Evolutionary conservation across 2,113 vertebrate genomes (phyloP), one percentile per base, ranked within the genome.

Genomic region (Origma solitaria): DNA sequence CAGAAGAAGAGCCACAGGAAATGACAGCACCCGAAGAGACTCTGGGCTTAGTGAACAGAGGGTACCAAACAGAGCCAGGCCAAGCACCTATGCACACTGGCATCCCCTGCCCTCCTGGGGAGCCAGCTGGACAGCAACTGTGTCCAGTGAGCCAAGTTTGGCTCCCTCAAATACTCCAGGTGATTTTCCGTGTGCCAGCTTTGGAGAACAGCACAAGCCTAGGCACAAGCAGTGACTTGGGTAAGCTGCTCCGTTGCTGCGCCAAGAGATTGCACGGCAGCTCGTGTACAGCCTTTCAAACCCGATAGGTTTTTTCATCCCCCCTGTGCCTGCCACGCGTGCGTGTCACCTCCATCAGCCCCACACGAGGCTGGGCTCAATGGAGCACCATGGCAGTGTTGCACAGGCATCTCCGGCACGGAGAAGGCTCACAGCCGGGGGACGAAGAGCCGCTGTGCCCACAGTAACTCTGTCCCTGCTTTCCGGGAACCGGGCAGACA

Each of bases 21-120:
- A 14, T 30, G 21, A 27, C 15, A 19, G 57, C 20, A 30, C 20
- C 15, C 2, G 0, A 14, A 69, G 5, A 9, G 16, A 38, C 40
- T 8, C 45, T 10, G 19, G 31, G 9, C 20, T 42, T 61, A 17
- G 11, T 8, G 38, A 33, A 20, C 20, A 27, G 16, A 15, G 27
- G 25, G 18, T 12, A 45, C 23, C 30, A 8, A 11, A 15, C 1
- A 1, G 30, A 53, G 30, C 38, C 23, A 13, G 37, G 13, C 18
- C 17, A 21, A 23, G 22, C 2, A 1, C 42, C 42, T 2, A 0
- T 0, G 2, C 50, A 25, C 47, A 25, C 7, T 3, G 0, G 22
- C 31, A 33, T 7, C 10, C 20, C 10, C 65, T 21, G 40, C 5
- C 25, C 25, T 50, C 17, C 68, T 10, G 16, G 4, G 38, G 7